These are phyloP conservation scores for Callimorpha dominula DNA, from an alignment of 2,888 invertebrate species.

Conservation along the genomic window DNA sequence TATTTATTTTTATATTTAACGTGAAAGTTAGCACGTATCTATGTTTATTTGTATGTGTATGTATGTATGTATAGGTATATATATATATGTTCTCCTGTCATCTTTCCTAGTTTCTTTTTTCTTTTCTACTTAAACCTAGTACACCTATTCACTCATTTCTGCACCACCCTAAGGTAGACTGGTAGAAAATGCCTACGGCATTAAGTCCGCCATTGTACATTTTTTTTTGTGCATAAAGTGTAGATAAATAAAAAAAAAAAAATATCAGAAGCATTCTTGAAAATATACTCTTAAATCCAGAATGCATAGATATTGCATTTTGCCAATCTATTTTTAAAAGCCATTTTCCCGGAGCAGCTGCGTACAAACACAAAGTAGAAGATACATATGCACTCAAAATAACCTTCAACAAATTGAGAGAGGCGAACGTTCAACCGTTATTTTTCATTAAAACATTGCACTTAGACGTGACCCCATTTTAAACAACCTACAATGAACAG, in stretches of 20 bases:
- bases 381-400: slow-evolving; percentile 32
- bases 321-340: slow-evolving; percentile 1
- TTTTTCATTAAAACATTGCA: slow-evolving; percentile 53
- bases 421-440: slow-evolving; percentile 44
- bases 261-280: not conserved
- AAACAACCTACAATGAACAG: slow-evolving; percentile 23
- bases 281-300: not conserved
- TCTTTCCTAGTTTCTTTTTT: too few relatives aligned
- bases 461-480: slow-evolving; percentile 50
- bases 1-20: too few relatives aligned
- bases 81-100: too few relatives aligned
- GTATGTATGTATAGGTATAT: too few relatives aligned
- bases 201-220: too few relatives aligned
- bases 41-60: too few relatives aligned
- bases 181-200: too few relatives aligned
- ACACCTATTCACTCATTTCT: too few relatives aligned
- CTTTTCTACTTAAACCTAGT: too few relatives aligned
- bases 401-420: slow-evolving; percentile 46
- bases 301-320: not conserved
- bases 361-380: slow-evolving; percentile 19
- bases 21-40: too few relatives aligned
- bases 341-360: slow-evolving; percentile 7
- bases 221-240: too few relatives aligned
- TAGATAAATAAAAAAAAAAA: not conserved
- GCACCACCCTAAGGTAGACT: too few relatives aligned